Percentiles rank a stretch among this genome's conserved stretches.
These are phyloP conservation scores for Rhopalosiphum padi DNA, from an alignment of 1,140 invertebrate genomes.

Conservation along the genomic window DNA sequence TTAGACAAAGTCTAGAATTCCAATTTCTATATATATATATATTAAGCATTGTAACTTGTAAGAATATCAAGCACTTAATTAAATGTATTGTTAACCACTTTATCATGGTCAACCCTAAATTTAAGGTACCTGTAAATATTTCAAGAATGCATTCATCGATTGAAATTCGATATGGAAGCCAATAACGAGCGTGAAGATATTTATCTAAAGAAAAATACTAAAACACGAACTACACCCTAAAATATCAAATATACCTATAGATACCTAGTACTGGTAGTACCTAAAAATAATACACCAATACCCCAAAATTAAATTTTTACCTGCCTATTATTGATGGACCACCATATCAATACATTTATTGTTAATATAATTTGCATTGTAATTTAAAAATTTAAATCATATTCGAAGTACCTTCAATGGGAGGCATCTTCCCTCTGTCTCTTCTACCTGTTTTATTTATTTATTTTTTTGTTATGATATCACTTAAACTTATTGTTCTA, in stretches of 20 bases:
- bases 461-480: too few species aligned
- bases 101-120: neutral
- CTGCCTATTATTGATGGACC: neutral
- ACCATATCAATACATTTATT: neutral
- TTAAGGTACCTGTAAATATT: neutral
- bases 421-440: too few species aligned
- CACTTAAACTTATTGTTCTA: too few species aligned
- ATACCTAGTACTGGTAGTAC: neutral
- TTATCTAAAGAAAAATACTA: neutral
- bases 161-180: slow-evolving; percentile 4
- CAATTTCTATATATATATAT: neutral
- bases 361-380: neutral
- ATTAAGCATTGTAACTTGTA: neutral
- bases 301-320: neutral
- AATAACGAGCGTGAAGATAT: neutral
- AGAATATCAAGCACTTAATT: neutral
- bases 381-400: neutral
- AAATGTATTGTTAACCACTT: neutral
- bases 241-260: neutral
- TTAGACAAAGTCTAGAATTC: neutral
- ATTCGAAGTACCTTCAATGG: too few species aligned
- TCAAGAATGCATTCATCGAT: neutral
- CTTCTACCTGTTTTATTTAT: too few species aligned
- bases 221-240: neutral
- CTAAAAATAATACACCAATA: neutral